Evolutionary conservation across 1,140 invertebrate species (phyloP), one percentile per base, ranked within the genome.

Genomic region (Conus ventricosus): DNA sequence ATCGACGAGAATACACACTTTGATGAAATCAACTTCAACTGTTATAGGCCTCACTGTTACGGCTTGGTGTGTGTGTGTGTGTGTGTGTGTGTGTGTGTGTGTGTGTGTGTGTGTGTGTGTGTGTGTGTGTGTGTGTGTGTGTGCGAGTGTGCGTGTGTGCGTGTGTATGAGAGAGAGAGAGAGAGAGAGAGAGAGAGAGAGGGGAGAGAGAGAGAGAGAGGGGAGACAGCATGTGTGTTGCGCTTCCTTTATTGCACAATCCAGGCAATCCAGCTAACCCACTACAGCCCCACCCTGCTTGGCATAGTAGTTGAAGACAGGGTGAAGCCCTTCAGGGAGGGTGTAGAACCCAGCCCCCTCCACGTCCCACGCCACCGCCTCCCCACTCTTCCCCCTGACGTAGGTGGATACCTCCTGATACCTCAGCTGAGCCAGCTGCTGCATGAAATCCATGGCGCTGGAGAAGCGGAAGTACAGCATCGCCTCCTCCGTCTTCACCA

Each of bases 321-420:
- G 55, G 17, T 91, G 86, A 6, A 60, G 7, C 23, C 92, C 90
- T 53, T 93, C 92, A 25, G 89, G 87, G 13, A 91, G 27, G 0
- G 92, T 93, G 84, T 92, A 93, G 86, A 91, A 93, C n/a, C 92
- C 91, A 20, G 55, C 25, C 4, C 89, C 92, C 2, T 88, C 13
- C 0, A 90, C 63, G 27, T 90, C 88, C 89, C 90, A 39, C 89
- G 88, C 2, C 93, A 89, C 0, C 89, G 87, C 67, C 92, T 92
- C 10, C 91, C 91, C 17, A 87, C 81, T 39, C n/a, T 27, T 54
- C 80, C 92, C 91, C 8, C 39, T 54, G 15, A 87, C 87, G 82
- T 92, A 92, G 11, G 92, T 89, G 23, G 91, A n/a, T 5, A 57
- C 82, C 25, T 81, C 55, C 11, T 10, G 25, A 10, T 51, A 63